Base-by-base conservation (phyloP, 1,140 invertebrate species). In the Trichomalopsis sarcophagae region DNA sequence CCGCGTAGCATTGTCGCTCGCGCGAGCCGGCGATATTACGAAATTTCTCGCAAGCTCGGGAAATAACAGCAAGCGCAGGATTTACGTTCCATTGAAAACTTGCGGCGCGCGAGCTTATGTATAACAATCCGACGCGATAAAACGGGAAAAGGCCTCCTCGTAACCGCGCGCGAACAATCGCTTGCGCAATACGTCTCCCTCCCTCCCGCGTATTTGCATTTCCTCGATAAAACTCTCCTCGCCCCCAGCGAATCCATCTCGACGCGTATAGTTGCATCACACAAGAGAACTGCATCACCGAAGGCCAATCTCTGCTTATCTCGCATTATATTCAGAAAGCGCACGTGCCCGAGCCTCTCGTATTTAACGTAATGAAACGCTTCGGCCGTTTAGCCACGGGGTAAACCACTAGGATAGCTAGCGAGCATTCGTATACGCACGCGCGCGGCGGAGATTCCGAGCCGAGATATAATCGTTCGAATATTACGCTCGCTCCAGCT, bases 361-460 rank as follows among this genome's bases (percentile, higher is more conserved):
- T 88, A 88, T 88, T 88, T 88, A 88, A 87, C 82, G 86, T 88
- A 89, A 89, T 89, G 88, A 88, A 89, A 88, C 86, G 87, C 81
- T 87, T 83, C 81, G 79, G 87, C 88, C 86, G 82, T 88, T 88
- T 89, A 86, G 88, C 88, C 86, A 88, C 77, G 85, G 89, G 89
- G 88, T 88, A 89, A 89, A 88, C 88, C 87, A 88, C 88, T 89
- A 89, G 88, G 88, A 88, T 87, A 88, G 88, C 33, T 0, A 89
- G 86, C 85, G 87, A 87, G 87, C 80, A 88, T 88, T 89, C 89
- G 87, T 88, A 88, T 87, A 86, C 3, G 5, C 87, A 36, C 87
- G 87, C 87, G n/a, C n/a, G n/a, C n/a, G n/a, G n/a, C n/a, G 87
- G 87, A 88, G 88, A 88, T 89, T 89, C 87, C 78, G 85, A 83